phyloP scores from a whole-genome alignment of 2,113 vertebrate species.

The Pandion haliaetus region DNA sequence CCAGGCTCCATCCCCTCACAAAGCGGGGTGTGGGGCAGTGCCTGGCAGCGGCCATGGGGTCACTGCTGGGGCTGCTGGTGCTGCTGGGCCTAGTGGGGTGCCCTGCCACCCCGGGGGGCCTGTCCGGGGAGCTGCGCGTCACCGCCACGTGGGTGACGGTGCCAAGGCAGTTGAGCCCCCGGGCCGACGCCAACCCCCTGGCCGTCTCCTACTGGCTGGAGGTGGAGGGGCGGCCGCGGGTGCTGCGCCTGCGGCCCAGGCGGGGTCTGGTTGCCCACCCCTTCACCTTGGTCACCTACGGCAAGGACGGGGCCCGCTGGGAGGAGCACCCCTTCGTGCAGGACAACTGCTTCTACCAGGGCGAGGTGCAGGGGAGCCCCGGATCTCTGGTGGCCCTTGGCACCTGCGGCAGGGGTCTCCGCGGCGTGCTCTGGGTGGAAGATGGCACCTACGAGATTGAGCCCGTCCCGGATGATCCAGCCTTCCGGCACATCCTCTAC shows the following conservation, averaged over 20 bases:
- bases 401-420: constrained; percentile 25
- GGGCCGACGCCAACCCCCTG: neutral
- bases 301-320: neutral
- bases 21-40: neutral
- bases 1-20: neutral
- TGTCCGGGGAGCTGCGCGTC: neutral
- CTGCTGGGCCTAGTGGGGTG: neutral
- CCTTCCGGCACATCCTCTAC: constrained; percentile 54
- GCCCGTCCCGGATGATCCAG: neutral
- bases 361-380: constrained; percentile 19
- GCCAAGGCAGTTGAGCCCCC: constrained; percentile 13
- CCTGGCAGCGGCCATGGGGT: neutral
- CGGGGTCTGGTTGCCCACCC: neutral
- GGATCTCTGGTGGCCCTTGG: constrained; percentile 31
- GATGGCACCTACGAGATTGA: constrained; percentile 27
- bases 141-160: neutral
- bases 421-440: constrained; percentile 1
- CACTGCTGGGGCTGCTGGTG: neutral
- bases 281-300: constrained; percentile 53
- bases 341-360: constrained; percentile 55
- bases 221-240: neutral
- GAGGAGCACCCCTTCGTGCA: constrained; percentile 30
- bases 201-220: constrained; percentile 44
- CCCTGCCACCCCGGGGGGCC: too few relatives aligned
- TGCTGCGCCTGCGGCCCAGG: constrained; percentile 42